Percentiles rank a stretch among this genome's conserved stretches.
Conservation (phyloP, 2,888 invertebrate genomes). For the Cheilosia grossa region DNA sequence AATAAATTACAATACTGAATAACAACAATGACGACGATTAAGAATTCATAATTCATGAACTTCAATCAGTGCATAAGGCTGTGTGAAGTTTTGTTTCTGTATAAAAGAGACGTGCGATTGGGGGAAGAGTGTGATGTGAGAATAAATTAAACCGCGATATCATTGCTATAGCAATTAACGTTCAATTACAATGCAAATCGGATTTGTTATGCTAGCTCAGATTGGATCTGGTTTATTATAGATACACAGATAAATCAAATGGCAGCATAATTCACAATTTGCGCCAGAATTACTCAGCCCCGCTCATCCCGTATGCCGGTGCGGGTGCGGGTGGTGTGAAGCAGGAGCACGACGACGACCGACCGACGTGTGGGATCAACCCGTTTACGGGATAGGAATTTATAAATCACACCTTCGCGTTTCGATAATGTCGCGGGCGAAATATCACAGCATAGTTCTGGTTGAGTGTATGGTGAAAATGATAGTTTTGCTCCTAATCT, state of each 20-base stretch:
- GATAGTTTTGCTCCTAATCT: constrained; percentile 3
- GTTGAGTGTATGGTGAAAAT: constrained; percentile 12
- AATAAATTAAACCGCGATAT: constrained; percentile 64
- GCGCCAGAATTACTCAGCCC: constrained; percentile 16
- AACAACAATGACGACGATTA: not conserved
- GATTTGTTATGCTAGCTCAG: constrained; percentile 52
- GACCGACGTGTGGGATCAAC: constrained; percentile 47
- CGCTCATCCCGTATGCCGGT: not conserved
- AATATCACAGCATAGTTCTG: not conserved
- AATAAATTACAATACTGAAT: constrained; percentile 9
- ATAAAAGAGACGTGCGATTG: not conserved
- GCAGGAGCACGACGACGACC: not conserved
- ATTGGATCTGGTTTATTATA: constrained; percentile 39
- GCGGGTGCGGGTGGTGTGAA: not conserved
- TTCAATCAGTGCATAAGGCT: constrained; percentile 42
- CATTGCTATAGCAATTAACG: constrained; percentile 59
- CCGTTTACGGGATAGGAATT: constrained; percentile 45
- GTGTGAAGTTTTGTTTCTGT: not conserved
- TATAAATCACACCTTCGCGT: constrained; percentile 40
- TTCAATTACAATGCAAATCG: constrained; percentile 73
- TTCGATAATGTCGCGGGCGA: not conserved
- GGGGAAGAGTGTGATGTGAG: constrained; percentile 14
- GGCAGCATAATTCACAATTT: constrained; percentile 62
- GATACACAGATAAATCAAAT: constrained; percentile 51
- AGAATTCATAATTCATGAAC: constrained; percentile 40